Percentiles rank a stretch among this genome's conserved stretches.
Conservation (phyloP, 2,888 invertebrate genomes). For the Bruchidius siliquastri region DNA sequence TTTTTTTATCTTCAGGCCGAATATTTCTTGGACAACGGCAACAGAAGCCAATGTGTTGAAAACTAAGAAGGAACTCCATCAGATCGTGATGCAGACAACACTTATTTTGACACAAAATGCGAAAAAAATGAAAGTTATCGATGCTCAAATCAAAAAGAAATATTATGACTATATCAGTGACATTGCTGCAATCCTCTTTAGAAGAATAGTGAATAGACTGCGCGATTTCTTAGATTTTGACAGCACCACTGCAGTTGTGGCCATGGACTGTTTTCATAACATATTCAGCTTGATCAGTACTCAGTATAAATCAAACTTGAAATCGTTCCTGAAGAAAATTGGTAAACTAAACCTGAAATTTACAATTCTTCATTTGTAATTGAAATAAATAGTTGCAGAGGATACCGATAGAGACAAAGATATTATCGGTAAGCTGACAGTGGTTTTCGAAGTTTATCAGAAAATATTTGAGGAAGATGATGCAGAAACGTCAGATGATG, state of each 20-base stretch:
- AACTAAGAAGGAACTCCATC: slow-evolving; percentile 54
- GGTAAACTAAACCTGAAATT: slow-evolving; percentile 33
- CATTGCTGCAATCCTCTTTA: slow-evolving; percentile 42
- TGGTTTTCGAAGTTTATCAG: slow-evolving; percentile 36
- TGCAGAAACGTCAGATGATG: slow-evolving; percentile 36
- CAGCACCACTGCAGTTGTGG: slow-evolving; percentile 50
- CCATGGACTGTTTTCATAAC: slow-evolving; percentile 57
- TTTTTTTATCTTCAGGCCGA: slow-evolving; percentile 40
- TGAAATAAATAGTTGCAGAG: slow-evolving; percentile 4
- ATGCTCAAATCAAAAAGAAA: slow-evolving; percentile 32
- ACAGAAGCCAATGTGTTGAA: slow-evolving; percentile 52
- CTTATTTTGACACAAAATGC: slow-evolving; percentile 44
- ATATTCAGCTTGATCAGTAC: slow-evolving; percentile 43
- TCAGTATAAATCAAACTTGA: slow-evolving; percentile 42
- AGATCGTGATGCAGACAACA: slow-evolving; percentile 52
- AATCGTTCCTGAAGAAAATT: slow-evolving; percentile 44
- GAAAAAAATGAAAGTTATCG: slow-evolving; percentile 39
- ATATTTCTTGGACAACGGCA: slow-evolving; percentile 52
- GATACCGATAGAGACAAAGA: slow-evolving; percentile 5
- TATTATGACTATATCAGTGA: slow-evolving; percentile 40
- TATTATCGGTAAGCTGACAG: slow-evolving; percentile 14
- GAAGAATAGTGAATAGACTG: slow-evolving; percentile 50
- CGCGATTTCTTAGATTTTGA: slow-evolving; percentile 56
- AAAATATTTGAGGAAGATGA: slow-evolving; percentile 39
- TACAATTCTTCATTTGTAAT: slow-evolving; percentile 1